phyloP scores from a whole-genome alignment of 2,113 vertebrate genomes.

The Reinhardtius hippoglossoides region DNA sequence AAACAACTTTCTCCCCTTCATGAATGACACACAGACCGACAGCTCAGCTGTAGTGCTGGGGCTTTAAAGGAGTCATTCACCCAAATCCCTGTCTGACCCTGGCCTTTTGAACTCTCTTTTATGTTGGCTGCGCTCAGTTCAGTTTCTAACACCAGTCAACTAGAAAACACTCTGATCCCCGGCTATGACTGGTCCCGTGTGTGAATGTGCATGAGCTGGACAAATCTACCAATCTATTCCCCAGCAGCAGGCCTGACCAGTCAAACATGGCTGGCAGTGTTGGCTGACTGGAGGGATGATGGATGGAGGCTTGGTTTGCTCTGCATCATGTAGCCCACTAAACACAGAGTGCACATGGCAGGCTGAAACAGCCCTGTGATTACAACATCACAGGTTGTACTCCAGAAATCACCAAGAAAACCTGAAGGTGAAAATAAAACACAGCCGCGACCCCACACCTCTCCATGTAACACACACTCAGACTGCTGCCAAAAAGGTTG shows the following conservation, averaged over 20 bases:
- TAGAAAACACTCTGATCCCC: constrained; percentile 68
- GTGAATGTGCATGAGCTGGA: constrained; percentile 54
- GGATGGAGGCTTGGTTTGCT: constrained; percentile 70
- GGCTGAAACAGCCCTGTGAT: constrained; percentile 22
- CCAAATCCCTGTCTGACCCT: constrained; percentile 66
- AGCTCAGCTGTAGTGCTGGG: constrained; percentile 39
- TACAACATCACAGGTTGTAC: constrained; percentile 19
- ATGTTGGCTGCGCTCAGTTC: constrained; percentile 42
- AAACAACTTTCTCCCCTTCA: not conserved
- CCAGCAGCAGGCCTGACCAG: constrained; percentile 54
- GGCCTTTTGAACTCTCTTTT: constrained; percentile 41
- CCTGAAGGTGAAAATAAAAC: not conserved
- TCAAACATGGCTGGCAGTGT: constrained; percentile 68
- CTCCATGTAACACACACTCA: not conserved
- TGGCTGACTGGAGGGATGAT: constrained; percentile 75
- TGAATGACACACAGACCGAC: constrained; percentile 44
- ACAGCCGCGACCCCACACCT: not conserved
- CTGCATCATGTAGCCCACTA: constrained; percentile 49
- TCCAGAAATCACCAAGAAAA: constrained; percentile 8
- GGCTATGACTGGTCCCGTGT: constrained; percentile 55
- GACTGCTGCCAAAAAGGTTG: constrained; percentile 11
- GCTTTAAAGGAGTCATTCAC: constrained; percentile 64
- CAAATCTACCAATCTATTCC: constrained; percentile 73
- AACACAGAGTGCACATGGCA: constrained; percentile 45
- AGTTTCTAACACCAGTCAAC: constrained; percentile 70